phyloP scores from a whole-genome alignment of 1,140 invertebrate species.

The Heterodera carotae region DNA sequence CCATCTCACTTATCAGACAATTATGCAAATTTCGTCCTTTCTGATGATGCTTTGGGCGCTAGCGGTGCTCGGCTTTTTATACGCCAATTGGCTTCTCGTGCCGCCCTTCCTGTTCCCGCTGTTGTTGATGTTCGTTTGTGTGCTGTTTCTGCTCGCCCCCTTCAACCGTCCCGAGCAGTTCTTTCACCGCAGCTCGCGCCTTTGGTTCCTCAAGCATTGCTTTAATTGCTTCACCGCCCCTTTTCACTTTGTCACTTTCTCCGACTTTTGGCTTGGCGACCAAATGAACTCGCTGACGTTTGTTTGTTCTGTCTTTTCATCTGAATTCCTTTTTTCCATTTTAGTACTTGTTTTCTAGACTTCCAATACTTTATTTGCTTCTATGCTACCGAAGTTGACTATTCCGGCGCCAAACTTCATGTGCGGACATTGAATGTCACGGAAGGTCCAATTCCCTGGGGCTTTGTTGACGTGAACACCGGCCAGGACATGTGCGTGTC shows the following conservation, averaged over 20 bases:
- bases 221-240: conserved; percentile 77
- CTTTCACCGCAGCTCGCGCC: conserved; percentile 83
- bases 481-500: conserved; percentile 66
- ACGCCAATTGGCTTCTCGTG: conserved; percentile 82
- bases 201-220: conserved; percentile 71
- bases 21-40: conserved; percentile 91
- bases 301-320: conserved; percentile 12
- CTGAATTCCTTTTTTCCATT: conserved; percentile 1
- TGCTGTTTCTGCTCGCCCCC: conserved; percentile 87
- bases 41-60: conserved; percentile 92
- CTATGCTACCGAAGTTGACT: conserved; percentile 67
- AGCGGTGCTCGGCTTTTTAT: conserved; percentile 76
- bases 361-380: conserved; percentile 84
- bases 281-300: conserved; percentile 87
- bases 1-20: conserved; percentile 87
- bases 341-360: conserved; percentile 79
- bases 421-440: conserved; percentile 58
- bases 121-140: conserved; percentile 80
- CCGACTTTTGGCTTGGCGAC: conserved; percentile 99
- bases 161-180: conserved; percentile 71
- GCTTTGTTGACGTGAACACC: conserved; percentile 55
- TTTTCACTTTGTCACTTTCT: conserved; percentile 92
- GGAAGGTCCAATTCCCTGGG: conserved; percentile 59
- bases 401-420: conserved; percentile 51
- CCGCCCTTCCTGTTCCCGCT: conserved; percentile 88